These are phyloP conservation scores for Platichthys flesus DNA, from an alignment of 2,113 vertebrate genomes.

Conservation along the genomic window DNA sequence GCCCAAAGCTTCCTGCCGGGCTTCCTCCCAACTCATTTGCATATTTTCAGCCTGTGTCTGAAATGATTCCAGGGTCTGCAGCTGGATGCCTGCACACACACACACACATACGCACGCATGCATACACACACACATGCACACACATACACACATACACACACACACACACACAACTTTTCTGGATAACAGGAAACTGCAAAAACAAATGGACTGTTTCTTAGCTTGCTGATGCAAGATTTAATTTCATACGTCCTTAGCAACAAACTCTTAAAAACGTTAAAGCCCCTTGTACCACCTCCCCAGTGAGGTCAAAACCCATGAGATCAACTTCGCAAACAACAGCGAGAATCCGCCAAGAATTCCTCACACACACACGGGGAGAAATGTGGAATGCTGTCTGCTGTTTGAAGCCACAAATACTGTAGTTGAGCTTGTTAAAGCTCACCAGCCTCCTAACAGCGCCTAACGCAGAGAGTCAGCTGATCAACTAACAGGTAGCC, in stretches of 20 bases:
- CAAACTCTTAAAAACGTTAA: conserved; percentile 23
- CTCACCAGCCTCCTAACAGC: conserved; percentile 40
- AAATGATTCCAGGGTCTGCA: conserved; percentile 32
- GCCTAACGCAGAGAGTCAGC: conserved; percentile 29
- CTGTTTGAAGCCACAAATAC: conserved; percentile 48
- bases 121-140: neutral
- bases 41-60: conserved; percentile 37
- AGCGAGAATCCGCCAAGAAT: conserved; percentile 64
- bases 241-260: conserved; percentile 47
- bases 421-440: conserved; percentile 61
- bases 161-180: conserved; percentile 4
- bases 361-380: conserved; percentile 57
- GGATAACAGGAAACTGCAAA: conserved; percentile 25
- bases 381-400: conserved; percentile 62
- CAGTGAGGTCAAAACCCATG: conserved; percentile 51
- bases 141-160: neutral
- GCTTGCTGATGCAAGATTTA: neutral
- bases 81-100: conserved; percentile 13
- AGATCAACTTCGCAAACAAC: conserved; percentile 64
- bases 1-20: neutral
- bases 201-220: conserved; percentile 5
- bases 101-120: neutral
- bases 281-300: conserved; percentile 1
- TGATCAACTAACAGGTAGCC: conserved; percentile 26
- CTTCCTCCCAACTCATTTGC: conserved; percentile 29